A percentile compares a stretch with the other conserved stretches of the same genome.
phyloP scores from a whole-genome alignment of 2,113 vertebrate genomes.

The Mastomys natalensis region DNA sequence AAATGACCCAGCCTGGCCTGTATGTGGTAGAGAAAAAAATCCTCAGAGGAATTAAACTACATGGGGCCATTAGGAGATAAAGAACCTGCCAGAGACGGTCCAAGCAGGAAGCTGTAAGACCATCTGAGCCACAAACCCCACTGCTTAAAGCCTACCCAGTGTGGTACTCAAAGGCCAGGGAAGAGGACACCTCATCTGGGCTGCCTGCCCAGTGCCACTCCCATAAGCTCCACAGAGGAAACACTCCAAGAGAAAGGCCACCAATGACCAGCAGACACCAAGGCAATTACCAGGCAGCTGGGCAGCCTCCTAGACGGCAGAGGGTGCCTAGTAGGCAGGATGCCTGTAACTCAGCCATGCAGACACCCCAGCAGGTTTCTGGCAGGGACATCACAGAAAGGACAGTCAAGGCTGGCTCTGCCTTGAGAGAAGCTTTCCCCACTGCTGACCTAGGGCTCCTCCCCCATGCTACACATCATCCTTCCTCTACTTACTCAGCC shows the following conservation, averaged over 20 bases:
- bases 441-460: background rate
- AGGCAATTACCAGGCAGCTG: background rate
- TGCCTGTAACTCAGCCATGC: background rate
- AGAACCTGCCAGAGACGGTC: background rate
- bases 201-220: background rate
- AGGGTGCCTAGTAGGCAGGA: accelerated
- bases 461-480: background rate
- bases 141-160: background rate
- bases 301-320: background rate
- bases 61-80: accelerated
- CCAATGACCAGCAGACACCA: background rate
- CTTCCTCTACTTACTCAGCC: constrained; percentile 93
- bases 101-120: background rate
- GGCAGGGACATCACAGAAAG: background rate
- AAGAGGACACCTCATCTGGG: background rate
- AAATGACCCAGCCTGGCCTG: background rate
- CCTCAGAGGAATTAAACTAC: background rate
- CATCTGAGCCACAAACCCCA: background rate
- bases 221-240: background rate
- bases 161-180: background rate
- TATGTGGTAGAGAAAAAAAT: accelerated
- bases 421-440: no score
- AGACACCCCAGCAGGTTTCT: background rate
- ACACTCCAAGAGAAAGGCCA: no score
- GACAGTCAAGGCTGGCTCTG: background rate